Evolutionary conservation across 2,797 vertebrate species (phyloP), one percentile per base, ranked within the genome.

Genomic region (Ptychobarbus kaznakovi): DNA sequence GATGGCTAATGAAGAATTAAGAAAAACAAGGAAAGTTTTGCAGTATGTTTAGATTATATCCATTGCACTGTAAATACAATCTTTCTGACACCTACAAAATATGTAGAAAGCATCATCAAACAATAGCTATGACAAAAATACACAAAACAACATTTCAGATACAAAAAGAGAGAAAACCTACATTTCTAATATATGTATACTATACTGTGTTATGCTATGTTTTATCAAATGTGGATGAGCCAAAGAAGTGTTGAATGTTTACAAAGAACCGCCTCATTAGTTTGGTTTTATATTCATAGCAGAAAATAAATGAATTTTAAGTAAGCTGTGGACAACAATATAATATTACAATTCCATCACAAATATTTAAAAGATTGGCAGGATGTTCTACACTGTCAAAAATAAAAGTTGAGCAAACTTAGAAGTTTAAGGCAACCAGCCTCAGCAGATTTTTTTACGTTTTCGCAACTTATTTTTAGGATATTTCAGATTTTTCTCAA

Each of bases 111-210:
- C 25, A n/a, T 68, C 25, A 58, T 69, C 35, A 25, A 13, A 61
- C 56, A 61, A 25, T 22, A 66, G 73, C 56, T 72, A 61, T 28
- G 32, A 42, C 74, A 79, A 11, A 86, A 74, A 81, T 70, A 68
- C 12, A 72, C 38, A 4, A 25, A 74, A 25, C 16, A 51, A 15
- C 49, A 56, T 25, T 81, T 53, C n/a, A 12, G n/a, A 61, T 74
- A 65, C 84, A 76, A 20, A 68, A 51, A 6, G 15, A 5, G 42
- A 70, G 35, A 78, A 80, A 65, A 73, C 81, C 69, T 16, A 51
- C 4, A 32, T 28, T 38, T 78, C 13, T 72, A 42, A 35, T 63
- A 68, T 66, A 18, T 46, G 49, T 86, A 82, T 12, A 69, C 35
- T 15, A 32, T 58, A 69, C 49, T 73, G 20, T 42, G 3, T 6